Base-by-base conservation (phyloP, 92 coral and sea anemone genomes). In the Ricordea florida region DNA sequence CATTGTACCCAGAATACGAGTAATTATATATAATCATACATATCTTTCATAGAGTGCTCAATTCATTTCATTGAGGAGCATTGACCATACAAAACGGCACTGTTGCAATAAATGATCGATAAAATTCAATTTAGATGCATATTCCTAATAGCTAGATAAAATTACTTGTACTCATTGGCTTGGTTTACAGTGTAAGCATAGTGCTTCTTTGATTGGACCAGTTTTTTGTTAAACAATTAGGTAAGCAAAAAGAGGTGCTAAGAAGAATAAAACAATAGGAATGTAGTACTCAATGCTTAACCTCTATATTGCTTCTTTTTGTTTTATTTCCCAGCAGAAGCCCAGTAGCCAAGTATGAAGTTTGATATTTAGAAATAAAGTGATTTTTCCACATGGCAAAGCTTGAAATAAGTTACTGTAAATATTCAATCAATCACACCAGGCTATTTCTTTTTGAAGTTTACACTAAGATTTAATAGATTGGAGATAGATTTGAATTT, bases 141-240 rank as follows among this genome's bases (percentile, higher is more conserved):
- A 28, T 28, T 13, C 48, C 48, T 42, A 42, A 21, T 42, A 13
- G 17, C 10, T 13, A 42, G 17, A 51, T 51, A 24, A 51, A 51
- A 24, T 51, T 51, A 51, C 31, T 51, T 51, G 59, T 51, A 51
- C 59, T 51, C 29, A 51, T 51, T 51, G 59, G 59, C 59, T 46
- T 51, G 59, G 59, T 51, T 1, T 4, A 24, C 30, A 22, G 59
- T 51, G 59, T 51, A 51, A 26, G 59, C 59, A 51, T 51, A 51
- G 59, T 51, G 35, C 11, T 51, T 51, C 34, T 51, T 51, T 51
- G 30, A 51, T 51, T 51, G 59, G 59, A 24, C 59, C 11, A 51
- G 59, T 51, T n/a, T 47, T 28, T 47, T 47, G 27, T 47, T 24
- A 47, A 47, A 47, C 55, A 6, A 47, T 47, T 47, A 47, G 55